phyloP scores from a whole-genome alignment of 2,888 invertebrate species.

The Oscheius sp. region DNA sequence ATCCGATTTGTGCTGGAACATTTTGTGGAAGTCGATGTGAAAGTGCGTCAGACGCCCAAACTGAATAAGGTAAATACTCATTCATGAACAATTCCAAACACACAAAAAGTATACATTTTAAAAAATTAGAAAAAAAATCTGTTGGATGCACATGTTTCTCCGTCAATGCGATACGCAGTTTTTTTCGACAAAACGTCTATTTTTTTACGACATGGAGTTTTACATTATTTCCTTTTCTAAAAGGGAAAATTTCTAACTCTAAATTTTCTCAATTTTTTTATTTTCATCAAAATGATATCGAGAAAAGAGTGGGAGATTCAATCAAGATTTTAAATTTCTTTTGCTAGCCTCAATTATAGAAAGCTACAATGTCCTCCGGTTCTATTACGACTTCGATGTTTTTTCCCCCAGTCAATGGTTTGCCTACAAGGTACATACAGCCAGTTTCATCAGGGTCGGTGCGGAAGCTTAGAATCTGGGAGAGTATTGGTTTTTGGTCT shows the following conservation, averaged over 20 bases:
- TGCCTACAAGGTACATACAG: conserved; percentile 3
- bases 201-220: no score
- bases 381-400: conserved; percentile 4
- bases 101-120: background rate
- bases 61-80: no score
- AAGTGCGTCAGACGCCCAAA: background rate
- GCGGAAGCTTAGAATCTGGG: background rate
- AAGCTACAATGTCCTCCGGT: conserved; percentile 13
- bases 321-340: background rate
- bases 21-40: background rate
- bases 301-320: background rate
- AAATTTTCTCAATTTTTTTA: no score
- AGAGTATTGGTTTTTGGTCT: background rate
- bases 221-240: no score
- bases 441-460: conserved; percentile 9
- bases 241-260: no score
- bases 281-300: no score
- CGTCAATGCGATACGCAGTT: no score
- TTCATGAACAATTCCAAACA: background rate
- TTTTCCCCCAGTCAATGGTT: background rate
- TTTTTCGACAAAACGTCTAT: no score
- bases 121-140: no score
- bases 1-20: no score
- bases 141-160: no score
- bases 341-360: background rate